Evolutionary conservation across 2,888 invertebrate species (phyloP).

Genomic region (Argynnis bischoffii): DNA sequence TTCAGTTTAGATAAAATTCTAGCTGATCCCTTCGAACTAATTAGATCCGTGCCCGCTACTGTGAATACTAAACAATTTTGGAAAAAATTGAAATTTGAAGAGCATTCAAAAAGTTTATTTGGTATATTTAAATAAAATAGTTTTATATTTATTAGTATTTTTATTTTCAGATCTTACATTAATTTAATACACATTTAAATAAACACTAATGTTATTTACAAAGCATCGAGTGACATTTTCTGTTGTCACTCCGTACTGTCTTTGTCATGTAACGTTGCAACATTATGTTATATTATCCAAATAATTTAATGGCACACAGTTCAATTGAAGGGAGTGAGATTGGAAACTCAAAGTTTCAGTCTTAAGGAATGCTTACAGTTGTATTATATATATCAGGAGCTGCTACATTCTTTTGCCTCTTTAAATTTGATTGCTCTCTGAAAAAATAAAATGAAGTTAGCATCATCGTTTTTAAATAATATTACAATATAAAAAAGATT

Average conservation of each 20-base stretch:
- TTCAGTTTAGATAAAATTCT: too few relatives aligned
- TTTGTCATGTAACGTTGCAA: background rate
- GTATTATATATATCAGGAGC: conserved; percentile 58
- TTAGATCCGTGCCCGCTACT: too few relatives aligned
- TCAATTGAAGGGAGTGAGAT: too few relatives aligned
- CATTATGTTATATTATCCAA: too few relatives aligned
- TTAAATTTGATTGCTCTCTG: conserved; percentile 59
- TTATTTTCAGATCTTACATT: conserved; percentile 15
- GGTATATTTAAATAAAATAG: too few relatives aligned
- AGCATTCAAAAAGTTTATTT: too few relatives aligned
- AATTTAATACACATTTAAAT: conserved; percentile 8
- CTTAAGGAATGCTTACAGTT: background rate
- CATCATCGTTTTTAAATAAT: background rate
- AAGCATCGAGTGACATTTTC: background rate
- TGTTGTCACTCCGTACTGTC: background rate
- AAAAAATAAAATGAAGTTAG: conserved; percentile 44
- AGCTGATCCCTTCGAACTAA: too few relatives aligned
- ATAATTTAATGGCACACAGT: too few relatives aligned
- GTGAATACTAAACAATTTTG: too few relatives aligned
- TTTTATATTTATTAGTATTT: background rate
- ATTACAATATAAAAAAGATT: background rate
- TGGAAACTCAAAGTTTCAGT: too few relatives aligned
- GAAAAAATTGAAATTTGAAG: too few relatives aligned
- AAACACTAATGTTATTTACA: conserved; percentile 42
- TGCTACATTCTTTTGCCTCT: background rate